Base-by-base conservation (phyloP, 2,113 vertebrate species). In the mouse (Mus musculus) region DNA sequence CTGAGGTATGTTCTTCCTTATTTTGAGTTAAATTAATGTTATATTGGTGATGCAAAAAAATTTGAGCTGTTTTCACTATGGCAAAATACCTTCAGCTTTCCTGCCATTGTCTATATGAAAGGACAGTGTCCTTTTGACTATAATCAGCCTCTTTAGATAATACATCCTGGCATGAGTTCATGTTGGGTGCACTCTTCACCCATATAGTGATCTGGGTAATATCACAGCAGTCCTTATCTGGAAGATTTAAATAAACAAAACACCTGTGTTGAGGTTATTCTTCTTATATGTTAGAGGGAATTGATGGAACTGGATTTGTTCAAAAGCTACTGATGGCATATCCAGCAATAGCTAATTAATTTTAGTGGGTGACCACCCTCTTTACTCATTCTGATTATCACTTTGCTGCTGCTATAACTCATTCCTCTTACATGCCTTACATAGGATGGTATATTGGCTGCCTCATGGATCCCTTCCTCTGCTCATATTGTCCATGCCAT, bases 21-120 rank as follows among this genome's bases (percentile, higher is more conserved):
- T 81, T 39, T 20, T 87, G 36, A 89, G 1, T 92, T 95, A 12
- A 91, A 77, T 72, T 95, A n/a, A 61, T 59, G 2, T 91, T 89
- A n/a, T 77, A 71, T 10, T 87, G 17, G 0, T 77, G 33, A 52
- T 59, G 81, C 49, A 5, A 73, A 49, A 49, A 52, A 73, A 71
- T 61, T 92, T 69, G 1, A 73, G 30, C 80, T 81, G 28, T 56
- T 81, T 77, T 82, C 17, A 39, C 24, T 59, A 90, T 19, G 17
- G 54, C 49, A 80, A 84, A 90, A 7, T 16, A n/a, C 3, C 5
- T 49, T 80, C 19, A 10, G 36, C 39, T 77, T 78, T 67, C 72
- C 82, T 95, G 63, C 28, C 33, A 78, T 61, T 88, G 8, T 46
- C 81, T 39, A 11, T 42, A 2, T 63, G n/a, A 93, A 87, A 89